These are phyloP conservation scores for Anastatus disparis DNA, from an alignment of 1,140 invertebrate species.

Conservation along the genomic window DNA sequence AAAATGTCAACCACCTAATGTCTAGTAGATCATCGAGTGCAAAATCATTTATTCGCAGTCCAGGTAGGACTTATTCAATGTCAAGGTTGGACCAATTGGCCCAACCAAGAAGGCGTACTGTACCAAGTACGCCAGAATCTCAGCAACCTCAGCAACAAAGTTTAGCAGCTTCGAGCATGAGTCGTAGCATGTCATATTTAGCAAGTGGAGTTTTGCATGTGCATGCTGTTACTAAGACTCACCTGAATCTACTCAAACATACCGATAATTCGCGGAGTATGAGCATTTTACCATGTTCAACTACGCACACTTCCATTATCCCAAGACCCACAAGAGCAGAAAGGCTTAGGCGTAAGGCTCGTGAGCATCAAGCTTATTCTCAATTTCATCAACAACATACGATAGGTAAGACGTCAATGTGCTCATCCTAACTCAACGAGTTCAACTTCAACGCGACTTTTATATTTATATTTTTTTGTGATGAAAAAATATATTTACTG, in stretches of 20 bases:
- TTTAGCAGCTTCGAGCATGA: constrained; percentile 68
- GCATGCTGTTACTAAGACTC: constrained; percentile 57
- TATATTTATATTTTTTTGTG: no score
- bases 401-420: constrained; percentile 68
- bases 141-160: constrained; percentile 61
- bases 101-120: constrained; percentile 72
- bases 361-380: constrained; percentile 62
- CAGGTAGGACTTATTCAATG: constrained; percentile 93
- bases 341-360: constrained; percentile 67
- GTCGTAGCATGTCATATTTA: constrained; percentile 77
- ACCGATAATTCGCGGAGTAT: constrained; percentile 69
- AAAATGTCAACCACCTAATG: constrained; percentile 60
- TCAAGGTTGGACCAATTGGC: constrained; percentile 87
- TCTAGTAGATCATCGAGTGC: constrained; percentile 21
- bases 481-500: no score
- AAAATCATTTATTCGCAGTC: constrained; percentile 72
- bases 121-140: neutral
- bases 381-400: constrained; percentile 48
- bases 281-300: constrained; percentile 64
- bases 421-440: no score
- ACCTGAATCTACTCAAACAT: constrained; percentile 61
- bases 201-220: constrained; percentile 65
- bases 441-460: no score
- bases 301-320: constrained; percentile 58
- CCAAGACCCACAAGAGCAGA: constrained; percentile 69